Evolutionary conservation across 2,797 vertebrate species (phyloP), one percentile per base, ranked within the genome.

Genomic region (Helostoma temminkii): DNA sequence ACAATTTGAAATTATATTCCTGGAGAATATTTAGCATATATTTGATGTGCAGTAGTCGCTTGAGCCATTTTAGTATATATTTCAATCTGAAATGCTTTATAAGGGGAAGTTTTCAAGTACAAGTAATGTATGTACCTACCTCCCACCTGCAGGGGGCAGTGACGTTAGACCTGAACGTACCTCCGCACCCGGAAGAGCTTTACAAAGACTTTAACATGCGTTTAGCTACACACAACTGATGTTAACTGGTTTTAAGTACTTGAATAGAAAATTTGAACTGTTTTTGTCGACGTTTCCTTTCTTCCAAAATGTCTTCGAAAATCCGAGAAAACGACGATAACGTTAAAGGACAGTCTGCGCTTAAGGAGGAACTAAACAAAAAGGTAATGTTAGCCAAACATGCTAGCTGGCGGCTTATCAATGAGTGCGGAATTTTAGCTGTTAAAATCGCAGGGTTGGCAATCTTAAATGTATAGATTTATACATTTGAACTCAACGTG

Each of bases 281-380:
- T 36, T 0, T 46, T 24, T 42, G 10, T n/a, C 0, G 0, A 0
- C 9, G 2, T 58, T 56, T 39, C 9, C 41, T 64, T 46, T 0
- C 0, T 6, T 3, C 50, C 88, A 37, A 78, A 46, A 95, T 94
- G 93, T 90, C 92, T 26, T 66, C 56, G 1, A 88, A 55, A 37
- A 48, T 19, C 26, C 65, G 19, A 6, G 78, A 69, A 4, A 66
- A 1, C 34, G 75, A 78, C 0, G 49, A 82, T 2, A 12, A 16
- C 21, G 18, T 9, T 9, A 83, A 89, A 5, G 88, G 77, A 36
- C 82, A 82, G 56, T 60, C 50, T 12, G 69, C 39, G 5, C 16
- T 76, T 0, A 95, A 92, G 74, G 93, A 94, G 34, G 91, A 94
- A 0, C 49, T 94, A 11, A 94, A 90, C 75, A 89, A 49, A 43